phyloP scores from a whole-genome alignment of 2,888 invertebrate genomes.

The Merodon equestris region DNA sequence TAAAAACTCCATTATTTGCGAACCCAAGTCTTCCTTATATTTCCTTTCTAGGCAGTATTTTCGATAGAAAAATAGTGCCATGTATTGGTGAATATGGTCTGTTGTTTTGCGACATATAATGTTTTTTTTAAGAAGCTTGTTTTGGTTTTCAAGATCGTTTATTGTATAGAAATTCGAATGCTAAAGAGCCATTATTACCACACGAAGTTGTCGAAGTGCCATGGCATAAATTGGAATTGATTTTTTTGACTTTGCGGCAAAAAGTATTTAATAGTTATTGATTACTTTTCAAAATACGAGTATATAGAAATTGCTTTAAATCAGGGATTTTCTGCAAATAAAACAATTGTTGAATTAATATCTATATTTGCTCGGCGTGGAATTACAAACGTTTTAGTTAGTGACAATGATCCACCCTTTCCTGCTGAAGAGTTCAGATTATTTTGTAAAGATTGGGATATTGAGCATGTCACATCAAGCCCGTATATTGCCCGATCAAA shows the following conservation, averaged over 20 bases:
- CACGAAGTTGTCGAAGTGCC: too few relatives aligned
- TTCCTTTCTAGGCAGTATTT: too few relatives aligned
- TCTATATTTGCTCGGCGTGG: slow-evolving; percentile 26
- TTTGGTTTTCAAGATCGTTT: too few relatives aligned
- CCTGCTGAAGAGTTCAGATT: slow-evolving; percentile 16
- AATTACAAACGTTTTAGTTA: slow-evolving; percentile 27
- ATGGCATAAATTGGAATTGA: too few relatives aligned
- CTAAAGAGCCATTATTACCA: too few relatives aligned
- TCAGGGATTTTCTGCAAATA: background rate
- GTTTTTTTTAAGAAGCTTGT: too few relatives aligned
- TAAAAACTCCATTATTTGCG: too few relatives aligned
- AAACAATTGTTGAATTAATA: background rate
- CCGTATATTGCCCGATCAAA: slow-evolving; percentile 59
- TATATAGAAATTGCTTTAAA: slow-evolving; percentile 14
- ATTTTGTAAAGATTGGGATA: slow-evolving; percentile 47
- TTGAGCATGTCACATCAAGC: slow-evolving; percentile 53
- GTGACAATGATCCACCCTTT: slow-evolving; percentile 50
- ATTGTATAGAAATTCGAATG: too few relatives aligned
- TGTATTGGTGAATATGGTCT: too few relatives aligned
- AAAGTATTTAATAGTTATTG: slow-evolving; percentile 19
- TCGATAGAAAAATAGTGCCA: too few relatives aligned
- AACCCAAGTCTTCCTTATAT: too few relatives aligned
- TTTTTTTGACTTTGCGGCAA: background rate
- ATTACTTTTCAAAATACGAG: slow-evolving; percentile 31
- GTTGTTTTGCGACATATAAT: too few relatives aligned